phyloP scores from a whole-genome alignment of 2,888 invertebrate genomes.

The Eustalomyia histrio region DNA sequence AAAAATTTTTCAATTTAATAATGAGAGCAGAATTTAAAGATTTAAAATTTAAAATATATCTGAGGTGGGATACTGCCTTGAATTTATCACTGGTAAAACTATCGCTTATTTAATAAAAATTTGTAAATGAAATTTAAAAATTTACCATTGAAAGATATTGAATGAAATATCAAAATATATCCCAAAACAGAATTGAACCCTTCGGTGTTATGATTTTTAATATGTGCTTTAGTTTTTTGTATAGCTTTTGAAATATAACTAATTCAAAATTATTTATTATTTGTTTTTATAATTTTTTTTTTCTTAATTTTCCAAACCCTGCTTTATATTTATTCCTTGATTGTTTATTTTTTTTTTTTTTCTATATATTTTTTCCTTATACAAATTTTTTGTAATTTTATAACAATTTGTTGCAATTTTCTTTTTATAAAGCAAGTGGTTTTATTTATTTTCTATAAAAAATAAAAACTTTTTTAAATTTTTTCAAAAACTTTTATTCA shows the following conservation, averaged over 20 bases:
- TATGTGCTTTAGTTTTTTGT: too few species aligned
- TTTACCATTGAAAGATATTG: background rate
- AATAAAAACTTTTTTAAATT: background rate
- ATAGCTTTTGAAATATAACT: too few species aligned
- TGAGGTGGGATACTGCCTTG: too few species aligned
- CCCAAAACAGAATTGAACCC: too few species aligned
- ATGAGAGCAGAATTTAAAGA: too few species aligned
- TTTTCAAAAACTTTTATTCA: constrained; percentile 47
- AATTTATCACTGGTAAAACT: too few species aligned
- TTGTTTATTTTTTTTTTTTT: constrained; percentile 4
- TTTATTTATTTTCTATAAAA: constrained; percentile 13
- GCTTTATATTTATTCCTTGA: background rate
- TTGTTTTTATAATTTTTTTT: background rate
- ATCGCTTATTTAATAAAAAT: too few species aligned
- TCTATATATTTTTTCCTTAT: background rate
- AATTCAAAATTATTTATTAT: background rate
- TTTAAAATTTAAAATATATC: too few species aligned
- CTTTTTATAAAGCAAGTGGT: constrained; percentile 55
- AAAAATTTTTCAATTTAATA: background rate
- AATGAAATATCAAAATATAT: background rate
- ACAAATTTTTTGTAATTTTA: constrained; percentile 12
- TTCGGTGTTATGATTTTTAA: too few species aligned
- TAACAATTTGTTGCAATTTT: constrained; percentile 52
- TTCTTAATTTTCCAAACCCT: background rate
- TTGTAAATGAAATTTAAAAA: too few species aligned